Percentiles rank a stretch among this genome's conserved stretches.
Conservation (phyloP, 2,888 invertebrate genomes). For the Polydrusus cervinus region DNA sequence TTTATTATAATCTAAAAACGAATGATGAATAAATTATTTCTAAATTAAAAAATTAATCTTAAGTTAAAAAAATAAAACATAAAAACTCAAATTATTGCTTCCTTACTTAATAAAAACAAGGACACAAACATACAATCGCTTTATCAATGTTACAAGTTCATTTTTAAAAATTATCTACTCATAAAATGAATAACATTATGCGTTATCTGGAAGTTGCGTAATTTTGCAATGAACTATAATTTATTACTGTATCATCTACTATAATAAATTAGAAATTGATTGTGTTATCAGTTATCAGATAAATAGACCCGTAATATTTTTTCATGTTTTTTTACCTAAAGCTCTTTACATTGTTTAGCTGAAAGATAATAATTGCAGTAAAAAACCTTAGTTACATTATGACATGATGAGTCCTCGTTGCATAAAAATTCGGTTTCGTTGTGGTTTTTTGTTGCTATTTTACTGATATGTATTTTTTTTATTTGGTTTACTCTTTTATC, state of each 20-base stretch:
- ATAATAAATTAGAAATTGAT: background rate
- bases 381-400: too few species aligned
- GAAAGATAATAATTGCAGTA: background rate
- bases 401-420: too few species aligned
- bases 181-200: constrained; percentile 11
- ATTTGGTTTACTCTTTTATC: too few species aligned
- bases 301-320: background rate
- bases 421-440: too few species aligned
- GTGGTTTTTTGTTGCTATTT: too few species aligned
- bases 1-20: too few species aligned
- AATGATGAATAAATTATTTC: background rate
- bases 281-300: background rate
- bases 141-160: constrained; percentile 23
- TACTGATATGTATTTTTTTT: too few species aligned
- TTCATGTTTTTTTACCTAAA: background rate
- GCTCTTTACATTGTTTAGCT: background rate
- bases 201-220: constrained; percentile 19
- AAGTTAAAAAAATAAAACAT: background rate
- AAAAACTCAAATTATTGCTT: constrained; percentile 16
- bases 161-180: constrained; percentile 16
- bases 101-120: constrained; percentile 16
- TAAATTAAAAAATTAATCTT: constrained; percentile 11
- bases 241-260: background rate
- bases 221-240: constrained; percentile 26
- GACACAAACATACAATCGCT: constrained; percentile 9